phyloP scores from a whole-genome alignment of 2,888 invertebrate species.

The Podotricha telesiphe region DNA sequence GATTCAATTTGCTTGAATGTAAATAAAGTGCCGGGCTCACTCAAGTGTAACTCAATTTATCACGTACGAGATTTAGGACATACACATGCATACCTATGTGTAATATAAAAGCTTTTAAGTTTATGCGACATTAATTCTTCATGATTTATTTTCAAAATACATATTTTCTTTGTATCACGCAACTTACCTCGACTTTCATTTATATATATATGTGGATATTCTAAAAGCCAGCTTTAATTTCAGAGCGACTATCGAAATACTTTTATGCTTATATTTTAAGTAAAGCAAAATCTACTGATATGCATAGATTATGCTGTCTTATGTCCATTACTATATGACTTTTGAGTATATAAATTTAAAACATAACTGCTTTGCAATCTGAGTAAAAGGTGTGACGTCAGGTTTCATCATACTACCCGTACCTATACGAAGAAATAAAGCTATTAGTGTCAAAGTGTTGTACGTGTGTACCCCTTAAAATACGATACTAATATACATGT shows the following conservation, averaged over 20 bases:
- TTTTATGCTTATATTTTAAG: no score
- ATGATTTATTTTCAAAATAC: slow-evolving; percentile 1
- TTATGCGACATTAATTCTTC: slow-evolving; percentile 17
- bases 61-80: slow-evolving; percentile 27
- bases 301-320: background rate
- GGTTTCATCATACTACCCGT: background rate
- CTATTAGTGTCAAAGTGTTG: background rate
- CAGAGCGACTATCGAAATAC: no score
- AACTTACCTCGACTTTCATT: background rate
- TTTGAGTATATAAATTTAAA: background rate
- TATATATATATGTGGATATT: no score
- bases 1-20: slow-evolving; percentile 80
- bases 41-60: slow-evolving; percentile 42
- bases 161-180: background rate
- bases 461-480: background rate
- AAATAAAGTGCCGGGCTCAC: slow-evolving; percentile 70
- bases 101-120: slow-evolving; percentile 22
- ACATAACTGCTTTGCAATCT: background rate
- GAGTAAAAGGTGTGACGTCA: background rate
- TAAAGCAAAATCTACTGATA: background rate
- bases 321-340: background rate
- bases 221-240: no score
- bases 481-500: background rate
- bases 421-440: background rate
- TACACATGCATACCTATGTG: background rate